Evolutionary conservation across 2,888 invertebrate species (phyloP).

Genomic region (Heliconius ismenius): DNA sequence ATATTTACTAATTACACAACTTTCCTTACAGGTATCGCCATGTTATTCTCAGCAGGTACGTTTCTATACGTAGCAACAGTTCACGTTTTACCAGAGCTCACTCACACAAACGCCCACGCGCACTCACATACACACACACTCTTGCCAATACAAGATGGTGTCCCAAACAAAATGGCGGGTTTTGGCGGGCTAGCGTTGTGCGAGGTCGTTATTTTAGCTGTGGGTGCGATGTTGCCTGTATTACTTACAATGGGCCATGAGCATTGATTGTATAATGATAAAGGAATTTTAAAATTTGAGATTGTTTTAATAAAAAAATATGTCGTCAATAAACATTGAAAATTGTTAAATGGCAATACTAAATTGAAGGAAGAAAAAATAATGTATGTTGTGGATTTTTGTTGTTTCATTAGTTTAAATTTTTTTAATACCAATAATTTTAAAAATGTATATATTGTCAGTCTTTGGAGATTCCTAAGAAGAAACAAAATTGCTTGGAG

Average conservation of each 20-base stretch:
- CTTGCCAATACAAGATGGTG: constrained; percentile 65
- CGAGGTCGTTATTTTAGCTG: constrained; percentile 91
- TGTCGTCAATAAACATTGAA: background rate
- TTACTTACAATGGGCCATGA: constrained; percentile 95
- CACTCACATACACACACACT: constrained; percentile 70
- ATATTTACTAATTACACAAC: background rate
- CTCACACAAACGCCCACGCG: constrained; percentile 74
- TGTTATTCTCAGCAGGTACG: constrained; percentile 99
- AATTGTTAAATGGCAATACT: no score
- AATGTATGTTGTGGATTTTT: background rate
- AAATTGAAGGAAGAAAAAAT: background rate
- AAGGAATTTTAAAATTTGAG: background rate
- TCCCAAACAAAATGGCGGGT: constrained; percentile 53
- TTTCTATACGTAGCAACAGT: constrained; percentile 99
- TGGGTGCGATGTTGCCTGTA: constrained; percentile 93
- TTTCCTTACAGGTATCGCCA: constrained; percentile 87
- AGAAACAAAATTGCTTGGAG: no score
- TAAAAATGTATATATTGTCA: no score
- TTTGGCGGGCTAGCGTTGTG: constrained; percentile 85
- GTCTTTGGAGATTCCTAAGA: no score
- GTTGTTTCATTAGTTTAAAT: background rate
- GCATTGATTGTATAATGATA: constrained; percentile 79
- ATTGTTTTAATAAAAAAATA: background rate
- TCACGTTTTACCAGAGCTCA: constrained; percentile 97
- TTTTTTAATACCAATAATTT: no score